Conservation (phyloP, 2,888 invertebrate genomes). For the Tipula lateralis region DNA sequence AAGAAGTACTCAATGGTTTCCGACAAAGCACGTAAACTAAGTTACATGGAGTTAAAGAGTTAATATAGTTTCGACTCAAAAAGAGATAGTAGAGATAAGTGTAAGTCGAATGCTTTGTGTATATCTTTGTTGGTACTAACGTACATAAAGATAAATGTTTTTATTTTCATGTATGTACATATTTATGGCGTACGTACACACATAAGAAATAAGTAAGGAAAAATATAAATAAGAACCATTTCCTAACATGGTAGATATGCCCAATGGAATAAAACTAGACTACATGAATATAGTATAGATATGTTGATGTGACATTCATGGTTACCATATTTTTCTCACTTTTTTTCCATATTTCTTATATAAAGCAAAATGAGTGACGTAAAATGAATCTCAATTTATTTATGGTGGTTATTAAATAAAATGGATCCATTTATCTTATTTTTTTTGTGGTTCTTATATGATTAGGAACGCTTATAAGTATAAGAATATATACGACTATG, state of each 20-base stretch:
- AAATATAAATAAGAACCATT: background rate
- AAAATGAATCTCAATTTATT: constrained; percentile 24
- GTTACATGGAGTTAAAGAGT: too few species aligned
- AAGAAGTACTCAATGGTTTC: too few species aligned
- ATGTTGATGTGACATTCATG: background rate
- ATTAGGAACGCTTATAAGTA: background rate
- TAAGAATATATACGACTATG: background rate
- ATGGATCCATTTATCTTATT: constrained; percentile 19
- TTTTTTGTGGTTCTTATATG: background rate
- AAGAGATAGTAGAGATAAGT: too few species aligned
- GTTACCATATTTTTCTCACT: background rate
- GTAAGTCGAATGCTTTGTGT: too few species aligned
- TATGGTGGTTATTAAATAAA: constrained; percentile 11
- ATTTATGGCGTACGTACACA: background rate
- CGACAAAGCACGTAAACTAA: too few species aligned
- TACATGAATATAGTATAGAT: background rate
- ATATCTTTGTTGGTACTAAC: background rate
- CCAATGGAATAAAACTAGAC: background rate
- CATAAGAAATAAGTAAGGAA: background rate
- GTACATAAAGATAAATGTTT: background rate
- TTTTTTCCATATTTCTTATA: background rate
- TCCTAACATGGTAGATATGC: background rate
- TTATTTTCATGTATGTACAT: background rate
- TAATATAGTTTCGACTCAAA: too few species aligned
- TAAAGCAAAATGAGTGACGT: background rate